These are phyloP conservation scores for Lanius collurio DNA, from an alignment of 2,113 vertebrate genomes.

Conservation along the genomic window DNA sequence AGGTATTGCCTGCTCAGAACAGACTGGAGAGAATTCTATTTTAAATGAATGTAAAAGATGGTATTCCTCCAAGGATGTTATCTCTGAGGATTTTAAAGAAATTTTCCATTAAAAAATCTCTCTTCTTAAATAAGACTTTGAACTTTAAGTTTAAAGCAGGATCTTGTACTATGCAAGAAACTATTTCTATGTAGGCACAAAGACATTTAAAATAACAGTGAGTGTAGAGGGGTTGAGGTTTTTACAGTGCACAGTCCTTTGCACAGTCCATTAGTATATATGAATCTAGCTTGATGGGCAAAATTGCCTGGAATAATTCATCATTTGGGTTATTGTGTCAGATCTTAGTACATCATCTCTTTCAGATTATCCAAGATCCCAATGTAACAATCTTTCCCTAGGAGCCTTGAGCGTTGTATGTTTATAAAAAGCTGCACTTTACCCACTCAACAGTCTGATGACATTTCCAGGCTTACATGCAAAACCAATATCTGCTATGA, in stretches of 20 bases:
- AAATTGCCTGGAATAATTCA: slow-evolving; percentile 68
- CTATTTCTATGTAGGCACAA: slow-evolving; percentile 36
- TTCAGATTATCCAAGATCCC: slow-evolving; percentile 52
- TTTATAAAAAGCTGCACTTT: slow-evolving; percentile 66
- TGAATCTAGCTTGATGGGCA: slow-evolving; percentile 50
- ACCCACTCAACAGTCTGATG: slow-evolving; percentile 45
- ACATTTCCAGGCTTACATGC: slow-evolving; percentile 48
- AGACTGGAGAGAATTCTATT: slow-evolving; percentile 46
- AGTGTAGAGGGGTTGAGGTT: neutral
- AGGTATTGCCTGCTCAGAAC: slow-evolving; percentile 59
- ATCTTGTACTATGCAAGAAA: slow-evolving; percentile 36
- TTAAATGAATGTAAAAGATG: slow-evolving; percentile 62
- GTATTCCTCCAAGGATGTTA: slow-evolving; percentile 54
- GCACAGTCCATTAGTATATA: slow-evolving; percentile 46
- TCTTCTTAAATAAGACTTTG: slow-evolving; percentile 60
- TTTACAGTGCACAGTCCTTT: neutral
- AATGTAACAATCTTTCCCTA: slow-evolving; percentile 43
- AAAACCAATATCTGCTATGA: slow-evolving; percentile 39
- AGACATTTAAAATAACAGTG: slow-evolving; percentile 16
- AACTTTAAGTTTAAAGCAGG: slow-evolving; percentile 52
- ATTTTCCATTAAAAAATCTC: slow-evolving; percentile 53
- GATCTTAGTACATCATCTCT: slow-evolving; percentile 49
- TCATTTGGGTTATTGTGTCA: slow-evolving; percentile 62
- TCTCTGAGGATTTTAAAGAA: slow-evolving; percentile 49
- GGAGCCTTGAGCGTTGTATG: slow-evolving; percentile 41